phyloP scores from a whole-genome alignment of 1,140 invertebrate species.

The Patella vulgata region DNA sequence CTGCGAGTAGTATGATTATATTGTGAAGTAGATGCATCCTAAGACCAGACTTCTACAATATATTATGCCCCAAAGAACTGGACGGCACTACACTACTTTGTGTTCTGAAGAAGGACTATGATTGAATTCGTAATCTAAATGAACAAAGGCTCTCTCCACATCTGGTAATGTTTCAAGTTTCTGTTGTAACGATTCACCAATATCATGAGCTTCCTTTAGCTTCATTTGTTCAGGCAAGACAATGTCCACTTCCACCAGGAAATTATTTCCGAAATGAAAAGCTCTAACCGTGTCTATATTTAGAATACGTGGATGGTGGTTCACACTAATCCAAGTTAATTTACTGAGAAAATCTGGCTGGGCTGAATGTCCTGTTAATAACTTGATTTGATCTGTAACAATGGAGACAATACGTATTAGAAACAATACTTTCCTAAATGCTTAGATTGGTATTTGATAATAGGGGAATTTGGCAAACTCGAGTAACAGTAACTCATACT shows the following conservation, averaged over 20 bases:
- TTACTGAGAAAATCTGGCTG: constrained; percentile 63
- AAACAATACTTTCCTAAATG: background rate
- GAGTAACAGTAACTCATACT: too few relatives aligned
- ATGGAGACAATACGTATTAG: background rate
- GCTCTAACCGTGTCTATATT: constrained; percentile 68
- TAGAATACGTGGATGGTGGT: constrained; percentile 58
- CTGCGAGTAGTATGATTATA: too few relatives aligned
- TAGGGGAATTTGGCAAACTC: background rate
- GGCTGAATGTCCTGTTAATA: constrained; percentile 64
- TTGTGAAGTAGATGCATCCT: too few relatives aligned
- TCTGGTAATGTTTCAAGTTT: constrained; percentile 67
- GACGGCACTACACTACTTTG: constrained; percentile 43
- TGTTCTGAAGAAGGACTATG: constrained; percentile 62
- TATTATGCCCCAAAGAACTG: too few relatives aligned
- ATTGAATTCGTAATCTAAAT: constrained; percentile 68
- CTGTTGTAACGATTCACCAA: constrained; percentile 67
- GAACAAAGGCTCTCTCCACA: constrained; percentile 70
- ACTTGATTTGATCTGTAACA: constrained; percentile 60
- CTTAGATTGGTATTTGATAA: too few relatives aligned
- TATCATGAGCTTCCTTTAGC: constrained; percentile 67
- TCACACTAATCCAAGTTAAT: constrained; percentile 64
- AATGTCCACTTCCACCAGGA: constrained; percentile 66
- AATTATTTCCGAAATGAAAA: constrained; percentile 69
- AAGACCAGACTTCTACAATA: too few relatives aligned
- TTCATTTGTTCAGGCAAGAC: constrained; percentile 65